These are phyloP conservation scores for Puffinus mauretanicus DNA, from an alignment of 2,113 vertebrate species.

Conservation along the genomic window DNA sequence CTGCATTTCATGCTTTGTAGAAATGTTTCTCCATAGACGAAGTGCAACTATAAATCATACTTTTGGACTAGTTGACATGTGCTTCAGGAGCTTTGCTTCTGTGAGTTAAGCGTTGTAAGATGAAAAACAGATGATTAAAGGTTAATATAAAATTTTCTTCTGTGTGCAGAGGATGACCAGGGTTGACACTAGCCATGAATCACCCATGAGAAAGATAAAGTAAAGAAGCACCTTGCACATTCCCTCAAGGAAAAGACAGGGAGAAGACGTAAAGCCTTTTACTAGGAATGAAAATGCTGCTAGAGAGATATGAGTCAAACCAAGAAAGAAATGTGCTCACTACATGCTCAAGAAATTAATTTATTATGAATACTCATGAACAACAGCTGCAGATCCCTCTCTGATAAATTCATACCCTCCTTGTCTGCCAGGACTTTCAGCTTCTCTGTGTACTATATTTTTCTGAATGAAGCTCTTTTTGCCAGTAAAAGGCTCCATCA, in stretches of 20 bases:
- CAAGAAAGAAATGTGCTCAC: neutral
- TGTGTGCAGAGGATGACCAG: neutral
- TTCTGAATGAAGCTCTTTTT: neutral
- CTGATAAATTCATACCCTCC: neutral
- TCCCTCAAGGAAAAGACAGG: neutral
- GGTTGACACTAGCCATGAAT: neutral
- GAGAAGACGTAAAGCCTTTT: neutral
- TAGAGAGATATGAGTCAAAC: neutral
- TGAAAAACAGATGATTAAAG: neutral
- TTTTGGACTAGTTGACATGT: neutral
- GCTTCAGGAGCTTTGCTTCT: neutral
- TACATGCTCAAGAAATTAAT: neutral
- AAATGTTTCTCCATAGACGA: neutral
- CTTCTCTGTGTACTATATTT: neutral
- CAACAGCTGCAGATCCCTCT: neutral
- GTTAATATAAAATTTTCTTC: neutral
- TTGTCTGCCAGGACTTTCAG: neutral
- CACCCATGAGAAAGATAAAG: neutral
- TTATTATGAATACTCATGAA: neutral
- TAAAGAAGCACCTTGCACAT: neutral
- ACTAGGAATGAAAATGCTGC: neutral
- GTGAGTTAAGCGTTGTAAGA: neutral
- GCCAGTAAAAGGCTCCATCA: neutral
- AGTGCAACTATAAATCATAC: neutral
- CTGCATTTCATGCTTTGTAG: neutral